Percentiles rank a stretch among this genome's conserved stretches.
Evolutionary conservation across 2,113 vertebrate genomes (phyloP).

Genomic region (Acanthisitta chloris): DNA sequence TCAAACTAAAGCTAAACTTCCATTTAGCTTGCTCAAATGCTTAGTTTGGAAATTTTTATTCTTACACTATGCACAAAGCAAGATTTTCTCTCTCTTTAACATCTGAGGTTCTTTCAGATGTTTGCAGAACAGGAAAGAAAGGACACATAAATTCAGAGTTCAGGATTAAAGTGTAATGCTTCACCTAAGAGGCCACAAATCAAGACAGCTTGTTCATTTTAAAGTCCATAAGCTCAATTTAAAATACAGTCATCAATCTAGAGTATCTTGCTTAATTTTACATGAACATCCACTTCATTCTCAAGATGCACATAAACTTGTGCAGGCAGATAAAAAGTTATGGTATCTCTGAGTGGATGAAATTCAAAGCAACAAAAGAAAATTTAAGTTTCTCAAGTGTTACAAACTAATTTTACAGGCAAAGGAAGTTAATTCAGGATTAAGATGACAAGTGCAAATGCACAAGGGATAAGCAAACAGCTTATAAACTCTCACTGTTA

Average conservation of each 20-base stretch:
- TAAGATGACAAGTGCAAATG: neutral
- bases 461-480: neutral
- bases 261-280: neutral
- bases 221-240: neutral
- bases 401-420: neutral
- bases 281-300: neutral
- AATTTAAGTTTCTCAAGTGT: neutral
- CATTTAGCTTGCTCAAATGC: neutral
- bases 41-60: neutral
- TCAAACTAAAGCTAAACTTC: neutral
- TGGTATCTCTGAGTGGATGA: neutral
- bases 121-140: constrained; percentile 1
- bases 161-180: neutral
- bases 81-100: neutral
- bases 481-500: neutral
- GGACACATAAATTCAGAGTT: neutral
- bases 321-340: neutral
- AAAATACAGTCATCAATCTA: neutral
- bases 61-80: neutral
- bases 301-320: neutral
- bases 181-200: neutral
- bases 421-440: neutral
- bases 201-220: neutral
- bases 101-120: constrained; percentile 5
- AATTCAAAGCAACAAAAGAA: neutral